These are phyloP conservation scores for Callocephalon fimbriatum DNA, from an alignment of 2,113 vertebrate species.

Conservation along the genomic window DNA sequence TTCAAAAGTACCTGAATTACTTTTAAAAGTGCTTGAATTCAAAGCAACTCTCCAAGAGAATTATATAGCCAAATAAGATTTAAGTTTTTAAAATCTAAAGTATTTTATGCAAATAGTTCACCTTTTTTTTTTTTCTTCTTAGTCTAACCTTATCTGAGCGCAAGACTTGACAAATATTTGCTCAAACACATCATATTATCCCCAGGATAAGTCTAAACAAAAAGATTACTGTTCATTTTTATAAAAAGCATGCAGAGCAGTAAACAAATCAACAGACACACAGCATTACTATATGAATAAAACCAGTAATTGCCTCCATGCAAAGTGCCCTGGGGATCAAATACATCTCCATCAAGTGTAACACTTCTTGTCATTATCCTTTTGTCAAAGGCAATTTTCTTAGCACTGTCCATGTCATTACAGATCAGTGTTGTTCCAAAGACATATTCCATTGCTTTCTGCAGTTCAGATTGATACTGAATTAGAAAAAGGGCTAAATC, in stretches of 20 bases:
- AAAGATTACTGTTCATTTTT: neutral
- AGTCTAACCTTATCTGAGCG: neutral
- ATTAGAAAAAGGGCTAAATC: no score
- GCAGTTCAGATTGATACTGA: no score
- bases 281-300: neutral
- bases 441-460: no score
- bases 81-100: neutral
- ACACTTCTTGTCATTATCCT: constrained; percentile 77
- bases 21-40: neutral
- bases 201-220: neutral
- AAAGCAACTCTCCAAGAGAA: neutral
- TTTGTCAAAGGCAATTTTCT: no score
- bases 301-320: constrained; percentile 85
- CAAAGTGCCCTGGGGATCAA: constrained; percentile 94
- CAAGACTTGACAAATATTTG: neutral
- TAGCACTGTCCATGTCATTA: no score
- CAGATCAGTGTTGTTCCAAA: no score
- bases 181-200: neutral
- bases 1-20: neutral
- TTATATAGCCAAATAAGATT: neutral
- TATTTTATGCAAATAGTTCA: neutral
- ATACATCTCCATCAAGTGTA: constrained; percentile 91
- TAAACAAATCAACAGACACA: neutral
- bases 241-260: neutral
- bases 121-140: neutral